These are phyloP conservation scores for Pheosia gnoma DNA, from an alignment of 2,888 invertebrate species.

Conservation along the genomic window DNA sequence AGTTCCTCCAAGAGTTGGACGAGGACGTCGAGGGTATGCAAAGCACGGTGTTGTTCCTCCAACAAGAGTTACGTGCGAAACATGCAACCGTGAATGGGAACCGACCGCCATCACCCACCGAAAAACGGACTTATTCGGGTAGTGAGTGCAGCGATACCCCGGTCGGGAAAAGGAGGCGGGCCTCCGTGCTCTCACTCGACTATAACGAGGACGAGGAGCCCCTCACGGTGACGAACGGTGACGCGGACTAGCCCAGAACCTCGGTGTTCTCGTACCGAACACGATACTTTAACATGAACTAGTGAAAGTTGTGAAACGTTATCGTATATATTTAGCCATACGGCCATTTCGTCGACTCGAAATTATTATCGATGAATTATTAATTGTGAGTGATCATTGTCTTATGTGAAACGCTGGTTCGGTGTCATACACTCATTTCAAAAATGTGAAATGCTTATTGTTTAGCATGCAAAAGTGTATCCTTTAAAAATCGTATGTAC, in stretches of 20 bases:
- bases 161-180: slow-evolving; percentile 87
- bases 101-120: slow-evolving; percentile 57
- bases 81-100: slow-evolving; percentile 76
- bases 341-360: slow-evolving; percentile 54
- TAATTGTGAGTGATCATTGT: slow-evolving; percentile 63
- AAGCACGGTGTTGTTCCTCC: slow-evolving; percentile 96
- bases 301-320: slow-evolving; percentile 63
- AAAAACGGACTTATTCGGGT: slow-evolving; percentile 75
- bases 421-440: slow-evolving; percentile 56
- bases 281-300: slow-evolving; percentile 57
- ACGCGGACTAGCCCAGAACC: slow-evolving; percentile 78
- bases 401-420: slow-evolving; percentile 53
- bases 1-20: slow-evolving; percentile 97
- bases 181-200: slow-evolving; percentile 88
- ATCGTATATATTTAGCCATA: slow-evolving; percentile 48
- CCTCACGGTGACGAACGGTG: slow-evolving; percentile 88
- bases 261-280: slow-evolving; percentile 58
- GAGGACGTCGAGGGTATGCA: slow-evolving; percentile 99
- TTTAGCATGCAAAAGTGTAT: slow-evolving; percentile 70
- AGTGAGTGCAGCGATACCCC: slow-evolving; percentile 76
- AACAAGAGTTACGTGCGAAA: slow-evolving; percentile 95
- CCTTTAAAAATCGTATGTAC: slow-evolving; percentile 64
- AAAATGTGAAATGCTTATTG: slow-evolving; percentile 61
- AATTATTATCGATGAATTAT: slow-evolving; percentile 51
- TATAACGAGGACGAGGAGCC: slow-evolving; percentile 90